These are phyloP conservation scores for Hydropotes inermis DNA, from an alignment of 2,113 vertebrate genomes.

Conservation along the genomic window DNA sequence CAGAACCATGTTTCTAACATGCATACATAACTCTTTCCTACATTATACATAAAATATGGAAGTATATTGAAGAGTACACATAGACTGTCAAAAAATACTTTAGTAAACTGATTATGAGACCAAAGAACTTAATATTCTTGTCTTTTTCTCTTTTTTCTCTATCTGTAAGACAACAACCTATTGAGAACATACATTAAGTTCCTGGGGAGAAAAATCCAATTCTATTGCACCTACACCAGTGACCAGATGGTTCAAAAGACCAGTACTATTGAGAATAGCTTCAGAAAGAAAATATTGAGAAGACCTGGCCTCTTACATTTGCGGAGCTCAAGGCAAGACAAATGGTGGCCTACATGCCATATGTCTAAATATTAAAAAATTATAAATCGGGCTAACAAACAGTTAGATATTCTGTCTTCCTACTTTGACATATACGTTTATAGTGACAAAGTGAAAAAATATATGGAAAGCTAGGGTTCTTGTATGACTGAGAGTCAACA, in stretches of 20 bases:
- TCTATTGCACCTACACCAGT: neutral
- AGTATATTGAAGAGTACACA: neutral
- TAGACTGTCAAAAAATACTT: neutral
- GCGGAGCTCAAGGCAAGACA: neutral
- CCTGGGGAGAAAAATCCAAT: neutral
- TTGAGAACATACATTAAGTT: neutral
- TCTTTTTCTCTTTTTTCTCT: neutral
- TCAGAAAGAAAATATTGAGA: neutral
- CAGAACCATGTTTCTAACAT: neutral
- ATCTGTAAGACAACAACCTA: neutral
- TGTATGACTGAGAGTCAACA: neutral
- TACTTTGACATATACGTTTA: neutral
- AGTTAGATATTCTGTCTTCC: neutral
- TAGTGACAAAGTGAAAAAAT: neutral
- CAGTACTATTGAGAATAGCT: neutral
- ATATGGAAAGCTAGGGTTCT: neutral
- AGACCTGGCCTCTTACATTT: neutral
- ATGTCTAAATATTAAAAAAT: constrained; percentile 4
- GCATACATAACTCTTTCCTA: neutral
- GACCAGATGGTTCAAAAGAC: neutral
- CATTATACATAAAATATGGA: neutral
- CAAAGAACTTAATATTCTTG: neutral
- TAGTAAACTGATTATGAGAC: neutral
- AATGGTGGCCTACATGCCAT: neutral
- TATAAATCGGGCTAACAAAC: neutral